phyloP scores from a whole-genome alignment of 1,140 invertebrate species.

The Coptotermes formosanus region DNA sequence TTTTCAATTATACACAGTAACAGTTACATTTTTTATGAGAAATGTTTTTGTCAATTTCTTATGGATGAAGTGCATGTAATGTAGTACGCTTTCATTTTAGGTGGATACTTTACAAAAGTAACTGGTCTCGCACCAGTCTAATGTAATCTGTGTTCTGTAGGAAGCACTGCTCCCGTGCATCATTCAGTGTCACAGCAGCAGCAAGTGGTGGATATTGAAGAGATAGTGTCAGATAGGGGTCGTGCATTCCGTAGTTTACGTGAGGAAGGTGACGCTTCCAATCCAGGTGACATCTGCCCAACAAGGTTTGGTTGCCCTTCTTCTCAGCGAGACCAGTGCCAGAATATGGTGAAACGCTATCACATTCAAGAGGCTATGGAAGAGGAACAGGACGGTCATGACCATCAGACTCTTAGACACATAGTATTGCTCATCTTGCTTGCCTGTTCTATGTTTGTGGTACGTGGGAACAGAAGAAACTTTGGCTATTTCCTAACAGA shows the following conservation, averaged over 20 bases:
- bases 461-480: constrained; percentile 49
- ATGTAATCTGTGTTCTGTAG: background rate
- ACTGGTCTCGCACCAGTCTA: too few species aligned
- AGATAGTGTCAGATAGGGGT: constrained; percentile 55
- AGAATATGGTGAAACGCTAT: constrained; percentile 53
- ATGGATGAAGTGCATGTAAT: too few species aligned
- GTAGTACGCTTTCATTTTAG: too few species aligned
- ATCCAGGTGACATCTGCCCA: constrained; percentile 48
- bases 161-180: background rate
- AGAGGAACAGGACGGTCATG: constrained; percentile 52
- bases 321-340: constrained; percentile 53
- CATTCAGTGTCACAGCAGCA: constrained; percentile 29
- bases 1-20: too few species aligned
- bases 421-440: constrained; percentile 80
- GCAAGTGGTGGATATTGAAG: constrained; percentile 67
- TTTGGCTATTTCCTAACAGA: too few species aligned
- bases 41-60: too few species aligned
- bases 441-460: constrained; percentile 84
- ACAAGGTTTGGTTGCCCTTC: constrained; percentile 50
- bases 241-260: background rate
- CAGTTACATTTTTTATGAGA: too few species aligned
- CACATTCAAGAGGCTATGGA: constrained; percentile 57
- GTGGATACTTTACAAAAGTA: too few species aligned
- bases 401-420: constrained; percentile 76
- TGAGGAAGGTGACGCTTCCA: constrained; percentile 34